phyloP scores from a whole-genome alignment of 2,113 vertebrate species.

The Mesitornis unicolor region DNA sequence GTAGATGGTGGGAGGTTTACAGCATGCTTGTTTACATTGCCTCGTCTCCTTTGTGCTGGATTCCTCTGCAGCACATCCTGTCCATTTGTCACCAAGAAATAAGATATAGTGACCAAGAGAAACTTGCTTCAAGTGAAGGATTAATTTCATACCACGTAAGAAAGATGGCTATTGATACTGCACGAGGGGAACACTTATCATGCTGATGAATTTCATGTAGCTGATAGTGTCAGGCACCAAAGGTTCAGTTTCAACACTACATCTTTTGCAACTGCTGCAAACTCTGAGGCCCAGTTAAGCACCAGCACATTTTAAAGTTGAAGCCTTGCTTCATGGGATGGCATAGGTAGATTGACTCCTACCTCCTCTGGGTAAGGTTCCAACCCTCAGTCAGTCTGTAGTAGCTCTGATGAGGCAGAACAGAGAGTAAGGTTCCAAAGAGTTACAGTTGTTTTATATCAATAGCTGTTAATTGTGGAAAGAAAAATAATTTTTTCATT shows the following conservation, averaged over 20 bases:
- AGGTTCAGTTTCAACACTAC: neutral
- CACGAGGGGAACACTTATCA: slow-evolving; percentile 27
- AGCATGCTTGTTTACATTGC: neutral
- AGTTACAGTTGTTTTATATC: neutral
- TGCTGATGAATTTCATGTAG: slow-evolving; percentile 36
- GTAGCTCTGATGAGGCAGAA: neutral
- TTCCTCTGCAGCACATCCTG: neutral
- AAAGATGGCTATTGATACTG: slow-evolving; percentile 24
- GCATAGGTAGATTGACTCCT: neutral
- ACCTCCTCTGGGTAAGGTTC: neutral
- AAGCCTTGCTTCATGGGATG: neutral
- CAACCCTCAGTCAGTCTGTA: neutral
- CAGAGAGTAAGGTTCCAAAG: neutral
- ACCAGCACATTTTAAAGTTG: neutral
- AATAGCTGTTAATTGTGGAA: neutral
- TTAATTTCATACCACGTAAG: slow-evolving; percentile 5
- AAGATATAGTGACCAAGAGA: slow-evolving; percentile 42
- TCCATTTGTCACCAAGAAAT: slow-evolving; percentile 31
- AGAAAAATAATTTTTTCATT: neutral
- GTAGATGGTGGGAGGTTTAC: neutral
- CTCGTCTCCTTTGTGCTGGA: neutral
- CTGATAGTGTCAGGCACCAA: neutral
- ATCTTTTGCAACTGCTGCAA: neutral
- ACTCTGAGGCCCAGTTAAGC: neutral
- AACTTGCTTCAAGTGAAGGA: slow-evolving; percentile 14